Evolutionary conservation across 2,797 vertebrate genomes (phyloP), one percentile per base, ranked within the genome.

Genomic region (Gymnopithys bicolor): DNA sequence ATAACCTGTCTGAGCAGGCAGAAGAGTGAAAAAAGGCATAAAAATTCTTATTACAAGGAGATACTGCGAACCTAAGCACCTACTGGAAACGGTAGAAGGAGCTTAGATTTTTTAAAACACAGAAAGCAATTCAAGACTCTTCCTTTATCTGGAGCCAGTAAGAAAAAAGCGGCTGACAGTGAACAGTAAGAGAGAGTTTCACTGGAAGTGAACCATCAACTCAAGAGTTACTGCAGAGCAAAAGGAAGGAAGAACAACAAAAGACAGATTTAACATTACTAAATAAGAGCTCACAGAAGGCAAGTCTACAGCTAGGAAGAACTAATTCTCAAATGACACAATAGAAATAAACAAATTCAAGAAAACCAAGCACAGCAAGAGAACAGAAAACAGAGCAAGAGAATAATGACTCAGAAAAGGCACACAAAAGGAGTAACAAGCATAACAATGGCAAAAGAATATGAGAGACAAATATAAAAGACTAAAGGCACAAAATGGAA

Each of bases 291-390:
- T 45, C 5, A 9, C 24, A 93, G 62, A 92, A 46, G 58, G 53
- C 73, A 81, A 64, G 37, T 53, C 58, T 76, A 84, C 15, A 11
- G 55, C 56, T 93, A 70, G 14, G 77, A 93, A 85, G 45, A 95
- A 51, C 87, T 87, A 90, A 84, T 85, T 93, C 78, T 94, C 53
- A 66, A 94, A 55, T 58, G 73, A 62, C 82, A 91, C 64, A 88
- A 88, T 8, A 88, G 85, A 90, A 60, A 90, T 19, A 86, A 94
- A 85, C 41, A 78, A 73, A 92, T 33, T 51, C 35, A 89, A 91
- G 82, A 89, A 85, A 94, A 90, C 18, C 30, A 89, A 91, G 53
- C 73, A 75, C 53, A 81, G 76, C 33, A 83, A 91, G 64, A 90
- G 70, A 93, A 85, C 5, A 78, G 71, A 91, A 92, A 87, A 73